A percentile compares a stretch with the other conserved stretches of the same genome.
These are phyloP conservation scores for Rhynchomys soricoides DNA, from an alignment of 2,113 vertebrate species.

Conservation along the genomic window DNA sequence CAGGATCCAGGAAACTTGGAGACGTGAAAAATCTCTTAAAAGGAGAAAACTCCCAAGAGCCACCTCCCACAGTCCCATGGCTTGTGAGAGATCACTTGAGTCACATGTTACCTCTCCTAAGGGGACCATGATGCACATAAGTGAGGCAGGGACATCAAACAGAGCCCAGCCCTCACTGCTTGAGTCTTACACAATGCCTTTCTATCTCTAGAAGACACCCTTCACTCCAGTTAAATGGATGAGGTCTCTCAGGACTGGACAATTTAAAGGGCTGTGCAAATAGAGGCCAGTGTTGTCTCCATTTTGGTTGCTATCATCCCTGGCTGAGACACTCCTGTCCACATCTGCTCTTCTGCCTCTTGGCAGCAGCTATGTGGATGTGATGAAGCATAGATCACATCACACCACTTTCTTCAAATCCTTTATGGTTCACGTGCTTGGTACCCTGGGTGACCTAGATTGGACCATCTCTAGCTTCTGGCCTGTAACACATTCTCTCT, in stretches of 20 bases:
- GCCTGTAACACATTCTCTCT: neutral
- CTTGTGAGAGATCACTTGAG: neutral
- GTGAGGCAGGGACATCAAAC: neutral
- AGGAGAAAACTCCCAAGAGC: neutral
- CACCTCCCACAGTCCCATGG: neutral
- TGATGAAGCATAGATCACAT: neutral
- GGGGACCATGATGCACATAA: neutral
- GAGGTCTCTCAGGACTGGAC: no score
- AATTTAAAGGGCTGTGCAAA: neutral
- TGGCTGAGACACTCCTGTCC: neutral
- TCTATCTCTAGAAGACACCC: neutral
- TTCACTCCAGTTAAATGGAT: neutral
- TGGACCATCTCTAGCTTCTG: neutral
- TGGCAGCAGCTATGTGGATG: neutral
- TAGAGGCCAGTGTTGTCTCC: neutral
- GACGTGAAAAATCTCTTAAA: neutral
- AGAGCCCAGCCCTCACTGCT: neutral
- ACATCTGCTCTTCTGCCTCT: neutral
- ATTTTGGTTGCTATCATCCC: neutral
- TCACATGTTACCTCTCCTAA: neutral
- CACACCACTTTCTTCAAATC: neutral
- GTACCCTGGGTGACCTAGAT: neutral
- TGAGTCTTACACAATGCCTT: neutral
- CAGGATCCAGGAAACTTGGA: neutral
- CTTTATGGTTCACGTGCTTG: neutral